A percentile compares a stretch with the other conserved stretches of the same genome.
phyloP scores from a whole-genome alignment of 1,140 invertebrate genomes.

The Leptestheria dahalacensis region DNA sequence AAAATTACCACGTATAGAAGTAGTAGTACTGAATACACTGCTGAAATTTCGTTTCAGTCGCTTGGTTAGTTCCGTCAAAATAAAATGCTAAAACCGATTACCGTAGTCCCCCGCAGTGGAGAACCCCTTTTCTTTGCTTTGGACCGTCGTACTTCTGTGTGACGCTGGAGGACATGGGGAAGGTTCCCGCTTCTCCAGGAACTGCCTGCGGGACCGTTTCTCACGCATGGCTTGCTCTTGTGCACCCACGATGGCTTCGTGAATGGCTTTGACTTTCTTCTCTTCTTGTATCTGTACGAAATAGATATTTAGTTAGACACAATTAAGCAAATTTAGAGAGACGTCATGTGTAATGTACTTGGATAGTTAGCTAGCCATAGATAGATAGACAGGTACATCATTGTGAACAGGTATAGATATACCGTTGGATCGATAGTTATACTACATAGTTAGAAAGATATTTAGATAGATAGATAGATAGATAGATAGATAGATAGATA shows the following conservation, averaged over 20 bases:
- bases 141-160: not conserved
- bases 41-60: too few species aligned
- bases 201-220: constrained; percentile 2
- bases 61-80: too few species aligned
- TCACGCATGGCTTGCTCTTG: not conserved
- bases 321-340: not conserved
- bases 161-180: not conserved
- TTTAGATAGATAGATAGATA: too few species aligned
- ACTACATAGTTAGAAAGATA: too few species aligned
- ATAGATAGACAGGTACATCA: too few species aligned
- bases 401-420: too few species aligned
- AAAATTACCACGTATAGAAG: too few species aligned
- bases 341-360: not conserved
- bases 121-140: not conserved
- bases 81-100: not conserved
- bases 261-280: constrained; percentile 3
- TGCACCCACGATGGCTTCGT: constrained; percentile 8
- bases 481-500: too few species aligned
- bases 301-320: not conserved
- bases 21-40: too few species aligned
- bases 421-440: too few species aligned
- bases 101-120: not conserved
- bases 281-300: constrained; percentile 6
- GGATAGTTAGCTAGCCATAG: not conserved
- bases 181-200: not conserved